Conservation (phyloP, 2,888 invertebrate genomes). For the Cecidostiba fungosa region DNA sequence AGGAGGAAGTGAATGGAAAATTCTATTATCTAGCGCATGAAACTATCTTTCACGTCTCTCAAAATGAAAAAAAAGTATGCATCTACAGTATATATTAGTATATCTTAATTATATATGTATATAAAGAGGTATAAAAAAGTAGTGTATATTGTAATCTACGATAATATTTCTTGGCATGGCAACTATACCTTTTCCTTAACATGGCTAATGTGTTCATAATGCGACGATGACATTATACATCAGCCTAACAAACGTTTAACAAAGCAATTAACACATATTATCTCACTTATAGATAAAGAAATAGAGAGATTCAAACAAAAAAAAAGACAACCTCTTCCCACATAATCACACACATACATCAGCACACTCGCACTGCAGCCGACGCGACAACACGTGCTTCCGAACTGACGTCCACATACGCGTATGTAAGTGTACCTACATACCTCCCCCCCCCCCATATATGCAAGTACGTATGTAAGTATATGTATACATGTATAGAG, state of each 20-base stretch:
- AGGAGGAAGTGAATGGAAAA: neutral
- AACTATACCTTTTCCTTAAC: conserved; percentile 61
- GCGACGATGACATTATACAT: conserved; percentile 53
- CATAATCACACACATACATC: neutral
- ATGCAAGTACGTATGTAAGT: neutral
- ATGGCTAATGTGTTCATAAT: conserved; percentile 59
- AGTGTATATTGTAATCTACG: conserved; percentile 6
- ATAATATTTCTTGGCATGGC: conserved; percentile 20
- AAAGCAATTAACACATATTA: neutral
- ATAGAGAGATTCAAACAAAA: conserved; percentile 7
- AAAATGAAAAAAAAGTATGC: neutral
- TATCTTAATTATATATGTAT: neutral
- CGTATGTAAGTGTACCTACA: neutral
- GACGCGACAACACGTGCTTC: neutral
- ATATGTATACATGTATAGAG: neutral
- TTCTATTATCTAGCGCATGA: neutral
- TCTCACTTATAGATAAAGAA: conserved; percentile 10
- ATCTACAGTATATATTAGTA: neutral
- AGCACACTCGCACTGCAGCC: neutral
- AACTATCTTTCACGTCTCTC: neutral
- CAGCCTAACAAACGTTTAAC: conserved; percentile 24
- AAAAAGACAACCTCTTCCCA: neutral
- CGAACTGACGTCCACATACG: neutral
- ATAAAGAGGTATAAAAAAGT: neutral
- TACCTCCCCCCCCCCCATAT: neutral